A percentile compares a stretch with the other conserved stretches of the same genome.
Conservation (phyloP, 2,113 vertebrate species). For the Tricholaema leucomelas region DNA sequence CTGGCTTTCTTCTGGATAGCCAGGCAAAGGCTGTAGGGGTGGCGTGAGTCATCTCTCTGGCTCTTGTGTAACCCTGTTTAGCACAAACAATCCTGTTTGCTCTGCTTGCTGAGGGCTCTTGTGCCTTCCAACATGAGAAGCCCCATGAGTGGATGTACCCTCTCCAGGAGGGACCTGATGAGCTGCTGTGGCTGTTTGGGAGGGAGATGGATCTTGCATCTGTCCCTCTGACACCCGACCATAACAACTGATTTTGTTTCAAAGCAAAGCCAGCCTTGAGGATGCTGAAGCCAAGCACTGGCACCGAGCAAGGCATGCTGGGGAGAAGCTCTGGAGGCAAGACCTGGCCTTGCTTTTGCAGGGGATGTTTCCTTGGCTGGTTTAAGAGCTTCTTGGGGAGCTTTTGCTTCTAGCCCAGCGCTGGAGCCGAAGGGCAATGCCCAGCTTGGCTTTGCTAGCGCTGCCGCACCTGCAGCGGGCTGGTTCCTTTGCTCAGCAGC, state of each 20-base stretch:
- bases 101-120: neutral
- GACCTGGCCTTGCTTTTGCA: neutral
- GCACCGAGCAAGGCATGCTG: neutral
- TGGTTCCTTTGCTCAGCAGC: neutral
- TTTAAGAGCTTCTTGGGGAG: neutral
- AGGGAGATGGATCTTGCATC: neutral
- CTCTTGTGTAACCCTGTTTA: neutral
- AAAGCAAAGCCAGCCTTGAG: neutral
- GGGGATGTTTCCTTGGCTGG: neutral
- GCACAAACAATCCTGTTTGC: neutral
- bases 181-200: neutral
- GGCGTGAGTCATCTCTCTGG: neutral
- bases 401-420: neutral
- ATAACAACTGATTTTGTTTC: too few species aligned
- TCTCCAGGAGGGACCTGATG: neutral
- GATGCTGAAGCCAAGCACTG: neutral
- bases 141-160: neutral
- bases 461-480: neutral
- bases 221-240: neutral
- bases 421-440: fast-evolving
- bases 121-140: neutral
- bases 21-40: neutral
- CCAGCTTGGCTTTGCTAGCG: fast-evolving
- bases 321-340: neutral
- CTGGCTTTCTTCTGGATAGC: neutral